Evolutionary conservation across 30 jellyfish, hydroid and myxozoan species (phyloP).

Genomic region (Aurelia aurita): DNA sequence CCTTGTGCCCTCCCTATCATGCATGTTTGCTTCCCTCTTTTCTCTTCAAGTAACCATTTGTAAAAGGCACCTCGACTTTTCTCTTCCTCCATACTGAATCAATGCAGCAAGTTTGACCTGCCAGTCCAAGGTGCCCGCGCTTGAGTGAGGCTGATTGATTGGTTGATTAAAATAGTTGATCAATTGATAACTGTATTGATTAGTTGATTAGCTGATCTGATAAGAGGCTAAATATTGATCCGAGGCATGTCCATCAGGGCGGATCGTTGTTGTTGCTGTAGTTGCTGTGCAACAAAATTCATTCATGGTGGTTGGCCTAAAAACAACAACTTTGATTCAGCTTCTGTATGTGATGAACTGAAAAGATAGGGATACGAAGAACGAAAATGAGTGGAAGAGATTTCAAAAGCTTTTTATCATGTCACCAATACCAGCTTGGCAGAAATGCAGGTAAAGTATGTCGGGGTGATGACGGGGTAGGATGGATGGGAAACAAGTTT

Average conservation of each 20-base stretch:
- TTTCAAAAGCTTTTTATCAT: constrained; percentile 76
- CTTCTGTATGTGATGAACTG: no score
- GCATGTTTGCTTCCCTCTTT: constrained; percentile 79
- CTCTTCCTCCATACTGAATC: constrained; percentile 56
- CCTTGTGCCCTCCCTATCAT: constrained; percentile 88
- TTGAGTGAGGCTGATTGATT: constrained; percentile 6
- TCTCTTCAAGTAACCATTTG: constrained; percentile 78
- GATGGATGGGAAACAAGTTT: no score
- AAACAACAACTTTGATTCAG: not conserved
- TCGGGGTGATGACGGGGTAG: no score
- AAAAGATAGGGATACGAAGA: no score
- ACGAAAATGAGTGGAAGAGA: constrained; percentile 91
- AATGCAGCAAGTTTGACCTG: constrained; percentile 19
- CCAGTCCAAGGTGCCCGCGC: constrained; percentile 39
- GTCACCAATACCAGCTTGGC: constrained; percentile 88
- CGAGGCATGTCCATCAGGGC: no score
- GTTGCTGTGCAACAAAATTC: no score
- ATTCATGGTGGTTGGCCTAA: no score
- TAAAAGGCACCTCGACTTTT: constrained; percentile 68
- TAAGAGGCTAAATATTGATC: no score
- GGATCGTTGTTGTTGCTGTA: no score
- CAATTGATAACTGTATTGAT: no score
- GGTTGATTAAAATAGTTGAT: no score
- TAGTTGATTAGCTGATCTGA: no score
- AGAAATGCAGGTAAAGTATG: constrained; percentile 49